Percentiles rank a stretch among this genome's conserved stretches.
phyloP scores from a whole-genome alignment of 2,113 vertebrate species.

The Cervus canadensis region DNA sequence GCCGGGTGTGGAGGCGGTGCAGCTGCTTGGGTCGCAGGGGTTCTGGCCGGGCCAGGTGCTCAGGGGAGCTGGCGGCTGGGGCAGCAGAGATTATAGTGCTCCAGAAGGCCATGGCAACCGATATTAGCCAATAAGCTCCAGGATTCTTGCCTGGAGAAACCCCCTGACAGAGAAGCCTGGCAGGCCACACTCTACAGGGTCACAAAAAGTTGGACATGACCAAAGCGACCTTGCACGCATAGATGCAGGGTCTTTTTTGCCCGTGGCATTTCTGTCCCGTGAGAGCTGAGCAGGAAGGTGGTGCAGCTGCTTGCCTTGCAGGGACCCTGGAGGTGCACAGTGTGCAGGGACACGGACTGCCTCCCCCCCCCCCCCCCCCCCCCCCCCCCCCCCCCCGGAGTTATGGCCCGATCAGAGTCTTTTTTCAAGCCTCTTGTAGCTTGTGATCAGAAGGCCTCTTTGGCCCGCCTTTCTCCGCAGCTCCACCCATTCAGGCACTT shows the following conservation, averaged over 20 bases:
- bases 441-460: not conserved
- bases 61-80: not conserved
- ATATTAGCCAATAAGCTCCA: fast-evolving
- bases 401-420: not conserved
- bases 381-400: not conserved
- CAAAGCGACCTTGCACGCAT: not conserved
- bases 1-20: not conserved
- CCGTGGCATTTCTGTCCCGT: not conserved
- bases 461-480: not conserved
- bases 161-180: not conserved
- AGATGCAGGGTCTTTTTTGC: not conserved
- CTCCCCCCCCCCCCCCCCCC: fast-evolving
- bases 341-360: not conserved
- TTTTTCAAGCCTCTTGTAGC: not conserved
- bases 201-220: not conserved
- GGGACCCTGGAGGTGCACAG: not conserved
- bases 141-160: not conserved
- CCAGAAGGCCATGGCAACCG: not conserved
- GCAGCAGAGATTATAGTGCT: not conserved
- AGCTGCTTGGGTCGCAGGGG: not conserved
- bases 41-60: not conserved
- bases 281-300: not conserved
- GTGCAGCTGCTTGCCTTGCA: fast-evolving
- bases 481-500: not conserved
- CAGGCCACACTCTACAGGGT: not conserved